Percentiles rank a stretch among this genome's conserved stretches.
phyloP scores from a whole-genome alignment of 2,888 invertebrate genomes.

The Meghimatium bilineatum region DNA sequence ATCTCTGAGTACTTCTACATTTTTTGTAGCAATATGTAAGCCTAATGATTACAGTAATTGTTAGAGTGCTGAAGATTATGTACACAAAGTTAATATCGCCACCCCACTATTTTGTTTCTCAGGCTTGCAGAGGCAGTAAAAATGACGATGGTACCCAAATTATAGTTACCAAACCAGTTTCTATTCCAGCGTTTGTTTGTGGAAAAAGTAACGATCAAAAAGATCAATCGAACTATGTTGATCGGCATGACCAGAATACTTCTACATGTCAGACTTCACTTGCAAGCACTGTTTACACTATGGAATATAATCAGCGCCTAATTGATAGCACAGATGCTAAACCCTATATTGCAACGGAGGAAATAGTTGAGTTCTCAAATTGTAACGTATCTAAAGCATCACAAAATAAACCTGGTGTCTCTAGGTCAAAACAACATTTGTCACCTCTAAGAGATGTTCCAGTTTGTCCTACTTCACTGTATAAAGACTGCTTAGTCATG shows the following conservation, averaged over 20 bases:
- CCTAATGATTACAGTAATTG: too few relatives aligned
- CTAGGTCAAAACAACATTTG: neutral
- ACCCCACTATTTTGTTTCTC: slow-evolving; percentile 13
- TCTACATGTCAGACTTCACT: neutral
- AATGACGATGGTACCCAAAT: slow-evolving; percentile 61
- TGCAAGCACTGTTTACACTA: slow-evolving; percentile 45
- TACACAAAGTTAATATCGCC: too few relatives aligned
- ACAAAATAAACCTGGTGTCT: neutral
- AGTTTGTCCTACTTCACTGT: slow-evolving; percentile 55
- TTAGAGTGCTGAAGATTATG: too few relatives aligned
- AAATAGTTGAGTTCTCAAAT: neutral
- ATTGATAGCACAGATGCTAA: slow-evolving; percentile 27
- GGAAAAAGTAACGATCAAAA: neutral
- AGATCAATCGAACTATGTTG: slow-evolving; percentile 2
- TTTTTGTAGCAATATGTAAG: too few relatives aligned
- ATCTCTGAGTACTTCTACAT: too few relatives aligned
- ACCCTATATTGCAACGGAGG: neutral
- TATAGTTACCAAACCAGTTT: slow-evolving; percentile 35
- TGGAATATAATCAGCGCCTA: slow-evolving; percentile 14
- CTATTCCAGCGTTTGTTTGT: neutral
- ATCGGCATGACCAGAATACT: neutral
- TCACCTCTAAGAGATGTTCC: slow-evolving; percentile 13
- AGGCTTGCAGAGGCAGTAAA: slow-evolving; percentile 67
- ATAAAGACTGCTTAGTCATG: slow-evolving; percentile 63
- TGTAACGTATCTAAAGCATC: too few relatives aligned